These are phyloP conservation scores for Florisuga fusca DNA, from an alignment of 2,797 vertebrate genomes.

Conservation along the genomic window DNA sequence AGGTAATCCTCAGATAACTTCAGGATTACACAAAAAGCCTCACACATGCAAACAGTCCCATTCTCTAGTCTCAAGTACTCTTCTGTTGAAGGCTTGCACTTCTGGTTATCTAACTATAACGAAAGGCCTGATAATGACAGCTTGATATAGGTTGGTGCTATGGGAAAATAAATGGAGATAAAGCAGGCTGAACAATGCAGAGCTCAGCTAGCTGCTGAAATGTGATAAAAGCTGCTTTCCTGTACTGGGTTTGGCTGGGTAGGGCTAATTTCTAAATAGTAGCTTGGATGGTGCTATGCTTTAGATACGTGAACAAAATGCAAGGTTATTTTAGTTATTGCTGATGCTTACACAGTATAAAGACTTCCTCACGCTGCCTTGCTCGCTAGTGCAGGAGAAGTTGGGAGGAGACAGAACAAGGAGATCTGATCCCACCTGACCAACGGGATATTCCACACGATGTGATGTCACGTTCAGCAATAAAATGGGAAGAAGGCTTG, in stretches of 20 bases:
- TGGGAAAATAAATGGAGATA: background rate
- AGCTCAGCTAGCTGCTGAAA: background rate
- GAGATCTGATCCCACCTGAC: background rate
- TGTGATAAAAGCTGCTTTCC: background rate
- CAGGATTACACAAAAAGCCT: background rate
- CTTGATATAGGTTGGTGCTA: background rate
- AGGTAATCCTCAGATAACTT: background rate
- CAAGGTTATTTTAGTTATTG: background rate
- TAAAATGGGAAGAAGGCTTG: background rate
- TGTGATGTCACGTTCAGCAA: rapidly evolving
- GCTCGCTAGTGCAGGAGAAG: background rate
- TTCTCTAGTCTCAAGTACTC: background rate
- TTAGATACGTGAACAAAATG: background rate
- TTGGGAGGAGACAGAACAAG: background rate
- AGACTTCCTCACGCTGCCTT: background rate
- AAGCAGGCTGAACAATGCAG: background rate
- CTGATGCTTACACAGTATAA: background rate
- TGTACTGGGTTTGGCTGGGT: background rate
- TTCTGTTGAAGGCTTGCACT: background rate
- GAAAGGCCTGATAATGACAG: background rate
- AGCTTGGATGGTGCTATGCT: background rate
- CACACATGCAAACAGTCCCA: background rate
- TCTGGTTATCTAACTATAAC: background rate
- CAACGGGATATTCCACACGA: rapidly evolving
- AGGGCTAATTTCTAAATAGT: background rate